Evolutionary conservation across 2,113 vertebrate genomes (phyloP), one percentile per base, ranked within the genome.

Genomic region (Psittacus erithacus): DNA sequence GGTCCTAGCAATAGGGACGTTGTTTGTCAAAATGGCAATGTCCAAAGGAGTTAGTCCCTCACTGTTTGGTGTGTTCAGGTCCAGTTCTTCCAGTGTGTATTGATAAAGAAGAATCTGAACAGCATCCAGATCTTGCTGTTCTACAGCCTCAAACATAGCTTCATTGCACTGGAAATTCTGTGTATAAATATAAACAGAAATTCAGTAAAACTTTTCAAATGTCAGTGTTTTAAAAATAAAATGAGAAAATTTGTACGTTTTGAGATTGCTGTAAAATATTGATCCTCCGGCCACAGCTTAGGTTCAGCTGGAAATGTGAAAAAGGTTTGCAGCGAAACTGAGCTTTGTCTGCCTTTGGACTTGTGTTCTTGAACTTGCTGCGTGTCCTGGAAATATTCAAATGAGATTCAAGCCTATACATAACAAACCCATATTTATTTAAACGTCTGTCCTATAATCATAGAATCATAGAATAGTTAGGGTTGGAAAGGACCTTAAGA

Each of bases 1-100:
- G 73, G 98, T 98, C 88, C 98, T 98, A 60, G 99, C 99, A 67
- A 99, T 99, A 80, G 99, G 99, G 44, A 98, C 97, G 13, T 99
- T 99, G 97, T 99, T 99, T 91, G 99, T 99, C 99, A 99, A 98
- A 94, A 99, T 97, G 90, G 99, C 98, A 52, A 99, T 98, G 91
- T 99, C 99, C 69, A 99, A 97, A 11, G 99, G 98, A 3, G 98
- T 99, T 71, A 99, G 93, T 28, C 99, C 99, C 88, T 99, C 99
- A 7, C 98, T 99, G 97, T 99, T 99, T 11, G 99, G 99, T 0
- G 99, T 99, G 97, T 99, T 99, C 76, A 99, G 98, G 96, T 99
- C 99, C 96, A 99, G 97, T n/a, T 99, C 99, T 23, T 99, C 99
- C 3, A 97, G 92, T 0, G 98, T 98, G 80, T 98, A 99, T 93